Base-by-base conservation (phyloP, 2,113 vertebrate genomes). In the Salminus brasiliensis region DNA sequence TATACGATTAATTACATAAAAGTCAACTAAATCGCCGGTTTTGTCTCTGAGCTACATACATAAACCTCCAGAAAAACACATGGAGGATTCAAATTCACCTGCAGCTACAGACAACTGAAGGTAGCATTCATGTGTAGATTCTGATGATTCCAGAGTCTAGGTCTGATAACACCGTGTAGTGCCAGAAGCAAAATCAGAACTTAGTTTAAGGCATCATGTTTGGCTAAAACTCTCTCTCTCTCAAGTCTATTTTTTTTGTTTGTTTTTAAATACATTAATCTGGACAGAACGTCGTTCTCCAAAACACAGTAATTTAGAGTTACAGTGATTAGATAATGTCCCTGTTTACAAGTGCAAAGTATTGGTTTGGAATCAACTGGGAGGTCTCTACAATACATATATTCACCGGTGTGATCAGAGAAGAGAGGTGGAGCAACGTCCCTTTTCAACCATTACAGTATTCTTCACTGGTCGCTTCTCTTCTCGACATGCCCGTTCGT, bases 201-300 rank as follows among this genome's bases (percentile, higher is more conserved):
- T 87, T 82, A 21, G 18, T 79, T 85, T 93, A 93, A 93, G 92
- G 92, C 91, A 87, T 88, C 39, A 77, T 81, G 84, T 87, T 83
- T 60, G 23, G 53, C 62, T 80, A 83, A 84, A 82, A 85, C 83
- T 73, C 34, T 78, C 45, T 21, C 13, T 66, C 36, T n/a, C n/a
- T n/a, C n/a, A n/a, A n/a, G n/a, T 39, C 4, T 5, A 0, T 71
- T 47, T 67, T 67, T 70, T 71, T 77, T 79, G 71, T 32, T 49
- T 81, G 41, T 10, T n/a, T 59, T 66, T 80, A 83, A 78, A 77
- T 62, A 80, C 29, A 65, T 62, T 30, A 74, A 66, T 63, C 41
- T 59, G 25, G 43, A 69, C 2, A 49, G 15, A 62, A 67, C n/a
- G 68, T 85, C 60, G 55, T 52, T 60, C 59, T 83, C 49, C 30